Evolutionary conservation across 1,140 invertebrate genomes (phyloP), one percentile per base, ranked within the genome.

Genomic region (Paramacrobiotus metropolitanus): DNA sequence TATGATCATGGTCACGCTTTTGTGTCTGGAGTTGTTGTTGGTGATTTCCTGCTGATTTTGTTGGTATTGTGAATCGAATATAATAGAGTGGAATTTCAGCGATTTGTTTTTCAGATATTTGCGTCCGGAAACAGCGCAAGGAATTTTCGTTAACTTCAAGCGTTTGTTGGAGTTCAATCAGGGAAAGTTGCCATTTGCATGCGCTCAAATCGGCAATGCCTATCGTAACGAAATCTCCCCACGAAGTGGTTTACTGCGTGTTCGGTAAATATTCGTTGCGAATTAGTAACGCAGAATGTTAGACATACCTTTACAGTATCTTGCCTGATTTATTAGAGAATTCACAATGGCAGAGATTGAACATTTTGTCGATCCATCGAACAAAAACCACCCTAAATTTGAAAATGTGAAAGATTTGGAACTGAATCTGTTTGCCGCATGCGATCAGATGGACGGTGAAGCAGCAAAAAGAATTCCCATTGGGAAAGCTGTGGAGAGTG

Each of bases 281-380:
- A 61, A 20, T 40, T 20, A 9, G 60, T 44, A 45, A 20, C 24
- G 4, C 4, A 61, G 44, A 4, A 21, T 61, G 20, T 20, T 18
- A 18, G 4, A 61, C 21, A 48, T 40, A 61, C 21, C 21, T 29
- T 21, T 34, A 29, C 48, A 21, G 18, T 55, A 62, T 9, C 61
- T 9, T 21, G 15, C 45, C 9, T 62, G 21, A 64, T 34, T 31
- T 65, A 30, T n/a, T 44, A 68, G 77, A 69, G 95, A 99, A 72
- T 99, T 99, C 69, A 97, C 92, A 0, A 96, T 99, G 92, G 94
- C 93, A 59, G 95, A 99, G 77, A 99, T 99, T 66, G 95, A 99
- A 72, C 92, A 99, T 76, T 99, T 99, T 73, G 94, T 93, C 75
- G 91, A 98, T 74, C 87, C 92, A 1, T 72, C 66, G 1, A 77